Evolutionary conservation across 2,888 invertebrate genomes (phyloP).

Genomic region (Xiphydria camelus): DNA sequence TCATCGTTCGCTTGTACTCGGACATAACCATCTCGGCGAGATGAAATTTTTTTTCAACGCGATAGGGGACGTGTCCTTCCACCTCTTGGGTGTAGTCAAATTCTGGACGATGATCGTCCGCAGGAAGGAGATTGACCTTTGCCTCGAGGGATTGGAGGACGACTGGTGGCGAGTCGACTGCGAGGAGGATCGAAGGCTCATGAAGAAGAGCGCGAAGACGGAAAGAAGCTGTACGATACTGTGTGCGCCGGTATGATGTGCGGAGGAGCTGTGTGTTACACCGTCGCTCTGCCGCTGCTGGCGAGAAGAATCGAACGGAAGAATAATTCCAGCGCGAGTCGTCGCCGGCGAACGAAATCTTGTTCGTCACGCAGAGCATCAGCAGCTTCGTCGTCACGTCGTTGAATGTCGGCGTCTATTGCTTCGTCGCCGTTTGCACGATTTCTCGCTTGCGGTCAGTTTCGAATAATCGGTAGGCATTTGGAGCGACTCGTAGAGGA

Average conservation of each 20-base stretch:
- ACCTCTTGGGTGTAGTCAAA: conserved; percentile 34
- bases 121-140: conserved; percentile 16
- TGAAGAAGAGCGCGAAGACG: conserved; percentile 24
- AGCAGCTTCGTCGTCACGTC: conserved; percentile 43
- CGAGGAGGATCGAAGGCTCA: conserved; percentile 21
- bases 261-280: conserved; percentile 26
- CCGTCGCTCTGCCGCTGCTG: not conserved
- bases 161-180: conserved; percentile 26
- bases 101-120: conserved; percentile 29
- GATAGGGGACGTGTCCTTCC: no score
- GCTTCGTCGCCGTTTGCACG: conserved; percentile 43
- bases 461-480: conserved; percentile 33
- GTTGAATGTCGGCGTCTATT: conserved; percentile 41
- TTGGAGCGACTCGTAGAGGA: conserved; percentile 29
- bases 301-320: no score
- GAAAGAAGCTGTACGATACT: conserved; percentile 23
- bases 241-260: conserved; percentile 32
- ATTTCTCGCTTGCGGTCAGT: conserved; percentile 48
- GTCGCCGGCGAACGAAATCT: conserved; percentile 43
- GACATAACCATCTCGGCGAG: no score
- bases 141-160: conserved; percentile 22
- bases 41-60: no score
- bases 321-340: not conserved
- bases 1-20: no score
- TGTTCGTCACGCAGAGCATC: conserved; percentile 39